Evolutionary conservation across 2,113 vertebrate genomes (phyloP), one percentile per base, ranked within the genome.

Genomic region (Deroptyus accipitrinus): DNA sequence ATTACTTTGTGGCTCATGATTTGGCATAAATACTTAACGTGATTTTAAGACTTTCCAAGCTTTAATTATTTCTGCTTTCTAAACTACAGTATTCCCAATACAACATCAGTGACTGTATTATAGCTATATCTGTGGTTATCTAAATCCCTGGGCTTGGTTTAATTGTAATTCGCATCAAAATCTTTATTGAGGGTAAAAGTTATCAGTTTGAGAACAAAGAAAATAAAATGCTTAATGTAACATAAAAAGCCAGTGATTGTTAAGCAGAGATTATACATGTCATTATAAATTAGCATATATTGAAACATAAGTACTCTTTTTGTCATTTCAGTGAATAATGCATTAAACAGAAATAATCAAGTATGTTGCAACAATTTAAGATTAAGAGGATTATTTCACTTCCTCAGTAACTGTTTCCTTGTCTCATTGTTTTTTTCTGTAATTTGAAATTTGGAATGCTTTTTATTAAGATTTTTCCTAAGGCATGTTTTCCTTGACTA

Each of bases 321-420:
- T 94, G 78, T 96, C 12, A 76, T 82, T 90, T 89, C 73, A 70
- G 82, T 94, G 79, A 86, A 92, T 92, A 96, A 95, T 92, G 31
- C 81, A 83, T 95, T 91, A 84, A 94, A 83, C 28, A 82, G 75
- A 86, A 96, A 91, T 83, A 93, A 95, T 90, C 77, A 76, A 86
- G 55, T 66, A 69, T 82, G 39, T 84, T 93, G 77, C 74, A 96
- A 64, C 88, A 86, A 46, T 86, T 89, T 91, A 86, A 92, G 82
- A 87, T 85, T 87, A 94, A 94, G 92, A 93, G 86, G 93, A 95
- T 96, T 96, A 96, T 93, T 85, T 93, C 10, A 55, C 79, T 91
- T 83, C 61, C 90, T 96, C 66, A 70, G 28, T 86, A 74, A 67
- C n/a, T 39, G 28, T 94, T 92, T 86, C 22, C 57, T 95, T 92